phyloP scores from a whole-genome alignment of 92 coral and sea anemone genomes.

The Umimayanthus chanpuru region DNA sequence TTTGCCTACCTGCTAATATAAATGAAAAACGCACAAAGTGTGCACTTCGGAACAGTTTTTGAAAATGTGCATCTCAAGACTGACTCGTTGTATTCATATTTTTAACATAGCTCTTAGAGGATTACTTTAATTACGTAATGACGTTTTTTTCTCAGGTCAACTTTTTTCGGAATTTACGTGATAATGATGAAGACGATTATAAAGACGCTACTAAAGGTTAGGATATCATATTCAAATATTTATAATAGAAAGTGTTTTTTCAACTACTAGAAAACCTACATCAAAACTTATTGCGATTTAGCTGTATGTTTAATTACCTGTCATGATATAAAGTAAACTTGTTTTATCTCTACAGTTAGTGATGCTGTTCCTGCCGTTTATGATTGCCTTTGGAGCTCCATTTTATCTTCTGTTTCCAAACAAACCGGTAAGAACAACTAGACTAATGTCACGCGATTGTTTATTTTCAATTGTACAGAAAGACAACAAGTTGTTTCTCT shows the following conservation, averaged over 20 bases:
- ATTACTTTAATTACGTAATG: not conserved
- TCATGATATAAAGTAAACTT: not conserved
- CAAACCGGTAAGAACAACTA: slow-evolving; percentile 1
- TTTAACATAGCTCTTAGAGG: no score
- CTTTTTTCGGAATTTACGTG: slow-evolving; percentile 30
- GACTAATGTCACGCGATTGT: not conserved
- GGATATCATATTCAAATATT: not conserved
- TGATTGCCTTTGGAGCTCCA: slow-evolving; percentile 49
- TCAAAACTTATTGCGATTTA: no score
- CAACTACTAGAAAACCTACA: not conserved
- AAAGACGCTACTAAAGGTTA: slow-evolving; percentile 31
- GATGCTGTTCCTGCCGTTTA: slow-evolving; percentile 47
- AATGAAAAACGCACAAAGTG: not conserved
- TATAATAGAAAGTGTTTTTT: not conserved
- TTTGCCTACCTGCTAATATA: no score
- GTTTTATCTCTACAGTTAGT: slow-evolving; percentile 31
- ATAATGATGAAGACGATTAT: slow-evolving; percentile 46
- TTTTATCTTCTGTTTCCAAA: slow-evolving; percentile 44
- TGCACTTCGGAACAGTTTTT: not conserved
- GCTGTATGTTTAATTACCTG: not conserved
- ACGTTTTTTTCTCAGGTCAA: slow-evolving; percentile 27
- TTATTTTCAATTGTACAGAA: no score
- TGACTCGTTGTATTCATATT: no score
- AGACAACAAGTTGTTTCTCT: no score
- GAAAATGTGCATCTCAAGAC: not conserved